Evolutionary conservation across 1,140 invertebrate genomes (phyloP), one percentile per base, ranked within the genome.

Genomic region (Coptotermes formosanus): DNA sequence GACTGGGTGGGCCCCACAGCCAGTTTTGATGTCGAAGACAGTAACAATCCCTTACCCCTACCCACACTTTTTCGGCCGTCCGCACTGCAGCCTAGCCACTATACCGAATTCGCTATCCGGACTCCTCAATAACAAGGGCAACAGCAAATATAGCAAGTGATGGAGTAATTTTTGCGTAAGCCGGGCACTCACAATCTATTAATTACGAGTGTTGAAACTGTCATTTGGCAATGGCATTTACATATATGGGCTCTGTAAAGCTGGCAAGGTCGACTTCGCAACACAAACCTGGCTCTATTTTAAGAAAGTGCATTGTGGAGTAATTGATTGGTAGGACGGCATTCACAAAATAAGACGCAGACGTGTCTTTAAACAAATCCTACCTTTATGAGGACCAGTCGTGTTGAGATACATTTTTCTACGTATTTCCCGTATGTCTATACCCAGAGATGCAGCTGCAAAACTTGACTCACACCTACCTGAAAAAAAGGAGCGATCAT

Each of bases 161-260:
- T 75, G 19, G 16, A 9, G n/a, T 25, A 75, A 30, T 75, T 75
- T 30, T 30, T n/a, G 64, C 9, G 7, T 14, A 75, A 75, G 7
- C n/a, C 64, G 7, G n/a, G 6, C 25, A 75, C 6, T 75, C 52
- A 75, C 21, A 11, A 75, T 75, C 64, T 75, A 30, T 30, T 30
- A n/a, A 30, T 30, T 25, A 9, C 64, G 16, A 75, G n/a, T 75
- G 64, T 75, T 30, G 64, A 75, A 75, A 75, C 64, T 75, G 64
- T 75, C 64, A 30, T 75, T 75, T 75, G 64, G 64, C 64, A 75
- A 75, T 30, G n/a, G 64, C 64, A 9, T n/a, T 75, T 75, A 75
- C 64, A 75, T 75, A 75, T 75, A 75, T 75, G 64, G 64, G 25
- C 9, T n/a, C 64, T 30, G 64, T 75, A 30, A 75, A 75, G 30